phyloP scores from a whole-genome alignment of 2,888 invertebrate genomes.

The Anoncus sp. region DNA sequence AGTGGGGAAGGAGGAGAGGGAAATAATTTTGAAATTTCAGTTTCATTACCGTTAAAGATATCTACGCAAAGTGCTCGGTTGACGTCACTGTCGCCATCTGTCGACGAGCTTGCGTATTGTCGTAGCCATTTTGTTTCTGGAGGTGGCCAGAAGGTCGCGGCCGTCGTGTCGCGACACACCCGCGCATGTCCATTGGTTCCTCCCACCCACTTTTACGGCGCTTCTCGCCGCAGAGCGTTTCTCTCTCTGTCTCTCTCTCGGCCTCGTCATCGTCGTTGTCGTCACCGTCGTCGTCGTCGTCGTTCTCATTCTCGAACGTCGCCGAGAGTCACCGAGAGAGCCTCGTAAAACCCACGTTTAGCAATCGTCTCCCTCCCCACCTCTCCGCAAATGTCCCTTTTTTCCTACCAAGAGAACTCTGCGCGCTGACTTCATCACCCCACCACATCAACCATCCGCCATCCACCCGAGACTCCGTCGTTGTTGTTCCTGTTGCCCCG shows the following conservation, averaged over 20 bases:
- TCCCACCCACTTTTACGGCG: slow-evolving; percentile 75
- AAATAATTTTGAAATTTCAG: slow-evolving; percentile 37
- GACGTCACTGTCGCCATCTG: slow-evolving; percentile 82
- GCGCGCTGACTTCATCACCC: slow-evolving; percentile 52
- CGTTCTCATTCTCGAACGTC: slow-evolving; percentile 61
- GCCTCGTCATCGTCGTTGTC: slow-evolving; percentile 64
- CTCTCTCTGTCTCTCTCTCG: slow-evolving; percentile 57
- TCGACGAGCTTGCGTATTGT: slow-evolving; percentile 72
- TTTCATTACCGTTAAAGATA: slow-evolving; percentile 1
- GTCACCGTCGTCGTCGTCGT: slow-evolving; percentile 66
- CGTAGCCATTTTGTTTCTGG: slow-evolving; percentile 87
- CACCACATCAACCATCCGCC: slow-evolving; percentile 64
- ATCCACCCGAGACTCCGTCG: slow-evolving; percentile 56
- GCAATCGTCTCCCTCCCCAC: slow-evolving; percentile 58
- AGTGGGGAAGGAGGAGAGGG: background rate
- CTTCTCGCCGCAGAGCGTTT: slow-evolving; percentile 69
- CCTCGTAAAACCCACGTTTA: slow-evolving; percentile 67
- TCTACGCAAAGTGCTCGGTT: slow-evolving; percentile 30
- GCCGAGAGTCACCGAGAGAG: slow-evolving; percentile 58
- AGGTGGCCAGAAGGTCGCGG: slow-evolving; percentile 83
- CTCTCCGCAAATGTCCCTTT: slow-evolving; percentile 69
- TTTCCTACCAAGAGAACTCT: slow-evolving; percentile 54
- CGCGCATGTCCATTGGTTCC: slow-evolving; percentile 85
- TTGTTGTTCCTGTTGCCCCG: slow-evolving; percentile 62
- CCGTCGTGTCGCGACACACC: slow-evolving; percentile 83